phyloP scores from a whole-genome alignment of 2,888 invertebrate genomes.

The Idaea biselata region DNA sequence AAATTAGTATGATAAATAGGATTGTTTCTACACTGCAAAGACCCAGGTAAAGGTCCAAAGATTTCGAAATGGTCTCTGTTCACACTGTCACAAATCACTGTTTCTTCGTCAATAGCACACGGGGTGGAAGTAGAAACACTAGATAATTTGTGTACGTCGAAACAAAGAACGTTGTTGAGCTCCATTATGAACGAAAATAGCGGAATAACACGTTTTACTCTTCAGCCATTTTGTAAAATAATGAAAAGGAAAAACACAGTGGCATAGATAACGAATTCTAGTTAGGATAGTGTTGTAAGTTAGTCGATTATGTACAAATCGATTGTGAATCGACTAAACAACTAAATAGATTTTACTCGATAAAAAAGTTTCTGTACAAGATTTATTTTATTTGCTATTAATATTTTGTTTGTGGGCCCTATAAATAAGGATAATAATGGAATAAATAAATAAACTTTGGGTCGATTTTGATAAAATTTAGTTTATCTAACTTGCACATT shows the following conservation, averaged over 20 bases:
- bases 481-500: too few species aligned
- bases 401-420: too few species aligned
- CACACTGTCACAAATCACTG: slow-evolving; percentile 51
- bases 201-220: slow-evolving; percentile 70
- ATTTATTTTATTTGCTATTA: too few species aligned
- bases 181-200: slow-evolving; percentile 68
- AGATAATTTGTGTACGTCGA: slow-evolving; percentile 52
- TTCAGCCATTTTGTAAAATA: slow-evolving; percentile 76
- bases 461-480: too few species aligned
- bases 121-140: slow-evolving; percentile 35
- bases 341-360: not conserved
- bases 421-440: too few species aligned
- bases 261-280: slow-evolving; percentile 17
- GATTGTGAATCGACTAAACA: slow-evolving; percentile 6
- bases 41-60: slow-evolving; percentile 41
- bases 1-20: slow-evolving; percentile 37
- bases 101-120: slow-evolving; percentile 35
- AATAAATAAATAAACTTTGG: too few species aligned
- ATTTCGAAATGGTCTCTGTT: slow-evolving; percentile 39
- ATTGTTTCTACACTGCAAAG: slow-evolving; percentile 28
- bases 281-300: slow-evolving; percentile 3
- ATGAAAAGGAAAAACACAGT: slow-evolving; percentile 9
- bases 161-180: slow-evolving; percentile 56
- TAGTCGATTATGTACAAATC: not conserved
- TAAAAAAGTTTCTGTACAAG: not conserved